Conservation (phyloP, 2,888 invertebrate genomes). For the Sussaba pulchella region DNA sequence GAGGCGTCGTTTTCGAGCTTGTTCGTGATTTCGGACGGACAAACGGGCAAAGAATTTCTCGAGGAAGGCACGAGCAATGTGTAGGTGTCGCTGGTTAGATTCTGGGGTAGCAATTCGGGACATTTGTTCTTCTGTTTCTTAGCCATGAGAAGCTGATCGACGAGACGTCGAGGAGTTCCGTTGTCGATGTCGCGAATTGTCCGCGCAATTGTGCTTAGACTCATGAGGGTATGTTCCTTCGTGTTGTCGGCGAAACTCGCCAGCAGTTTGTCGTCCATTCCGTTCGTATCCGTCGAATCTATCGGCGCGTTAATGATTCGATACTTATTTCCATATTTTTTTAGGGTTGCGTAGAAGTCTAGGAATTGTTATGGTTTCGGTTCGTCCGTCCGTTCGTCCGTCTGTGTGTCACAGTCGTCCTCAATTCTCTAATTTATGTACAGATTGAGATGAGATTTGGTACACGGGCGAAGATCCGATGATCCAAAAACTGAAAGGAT, state of each 20-base stretch:
- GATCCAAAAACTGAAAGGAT: no score
- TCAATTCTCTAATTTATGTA: no score
- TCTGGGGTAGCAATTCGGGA: conserved; percentile 11
- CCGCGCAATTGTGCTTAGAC: conserved; percentile 79
- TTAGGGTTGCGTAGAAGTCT: no score
- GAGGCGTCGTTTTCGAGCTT: conserved; percentile 40
- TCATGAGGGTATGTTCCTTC: conserved; percentile 78
- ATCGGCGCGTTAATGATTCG: neutral
- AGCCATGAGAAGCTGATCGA: conserved; percentile 79
- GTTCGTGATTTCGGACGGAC: conserved; percentile 33
- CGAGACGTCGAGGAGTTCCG: conserved; percentile 77
- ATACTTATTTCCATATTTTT: neutral
- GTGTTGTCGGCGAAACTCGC: conserved; percentile 52
- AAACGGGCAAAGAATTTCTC: conserved; percentile 62
- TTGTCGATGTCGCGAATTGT: conserved; percentile 76
- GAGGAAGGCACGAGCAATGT: conserved; percentile 50
- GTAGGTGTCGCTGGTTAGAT: conserved; percentile 64
- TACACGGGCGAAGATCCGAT: no score
- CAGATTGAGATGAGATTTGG: no score
- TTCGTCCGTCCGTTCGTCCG: no score
- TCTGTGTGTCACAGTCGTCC: no score
- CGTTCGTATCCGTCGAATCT: conserved; percentile 54
- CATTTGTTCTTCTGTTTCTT: conserved; percentile 68
- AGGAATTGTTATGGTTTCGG: no score
- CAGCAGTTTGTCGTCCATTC: conserved; percentile 48